Evolutionary conservation across 2,797 vertebrate species (phyloP), one percentile per base, ranked within the genome.

Genomic region (Emys orbicularis): DNA sequence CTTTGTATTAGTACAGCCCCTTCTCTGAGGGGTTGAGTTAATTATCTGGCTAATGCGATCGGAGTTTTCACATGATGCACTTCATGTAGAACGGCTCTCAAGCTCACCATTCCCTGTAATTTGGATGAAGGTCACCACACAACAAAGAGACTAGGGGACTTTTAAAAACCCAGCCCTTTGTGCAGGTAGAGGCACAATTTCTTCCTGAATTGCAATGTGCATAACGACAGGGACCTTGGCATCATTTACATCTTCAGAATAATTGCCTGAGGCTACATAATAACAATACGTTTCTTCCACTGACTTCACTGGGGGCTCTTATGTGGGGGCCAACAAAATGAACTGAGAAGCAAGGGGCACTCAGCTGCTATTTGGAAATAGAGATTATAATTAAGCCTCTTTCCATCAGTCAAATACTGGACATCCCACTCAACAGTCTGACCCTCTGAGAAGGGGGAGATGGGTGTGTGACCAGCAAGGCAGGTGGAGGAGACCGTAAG

Each of bases 261-360:
- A 86, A 83, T 79, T 91, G 91, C 87, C 34, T 44, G 37, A 91
- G 52, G 92, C 54, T 53, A 56, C 88, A 34, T 91, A 95, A 96
- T 90, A 95, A 56, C 34, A 49, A 27, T 49, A 89, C 57, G 27
- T 81, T 94, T 89, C 12, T 77, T 29, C 25, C 25, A 31, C 27
- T 77, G 44, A 29, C 54, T 86, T 77, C 37, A 49, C 1, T 13
- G 53, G 47, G 79, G 50, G 44, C 89, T 95, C 90, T 95, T 91
- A 65, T 95, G 96, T 94, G 87, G 34, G 52, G n/a, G 79, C 29
- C 65, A 91, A 80, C 25, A 84, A 49, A 68, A 50, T n/a, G 29
- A 95, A 87, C 37, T 65, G 83, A 90, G 50, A 92, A 88, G 65
- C 49, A 5, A 27, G 34, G 76, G 57, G 16, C 74, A 47, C 84